Base-by-base conservation (phyloP, 1,140 invertebrate genomes). In the Bilobella aurantiaca region DNA sequence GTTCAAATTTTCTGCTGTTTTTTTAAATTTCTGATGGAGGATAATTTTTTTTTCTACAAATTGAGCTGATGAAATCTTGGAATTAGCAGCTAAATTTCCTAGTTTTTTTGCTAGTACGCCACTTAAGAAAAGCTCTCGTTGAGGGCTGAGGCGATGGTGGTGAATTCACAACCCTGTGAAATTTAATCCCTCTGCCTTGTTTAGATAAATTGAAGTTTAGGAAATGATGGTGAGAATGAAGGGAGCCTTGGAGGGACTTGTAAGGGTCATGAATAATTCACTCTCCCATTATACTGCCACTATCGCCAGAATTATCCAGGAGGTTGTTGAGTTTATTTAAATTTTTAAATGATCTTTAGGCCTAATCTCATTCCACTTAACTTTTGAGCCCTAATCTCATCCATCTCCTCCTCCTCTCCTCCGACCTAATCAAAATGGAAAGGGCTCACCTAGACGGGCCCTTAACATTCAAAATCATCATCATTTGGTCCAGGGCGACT, bases 201-300 rank as follows among this genome's bases (percentile, higher is more conserved):
- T 53, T 18, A 53, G 49, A 53, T 53, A 53, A 53, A 53, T 53
- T 53, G 49, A 53, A 53, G 49, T 53, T 53, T 53, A 53, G 49
- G 21, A 14, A 5, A 23, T 53, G 23, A 23, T 16, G 49, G 12
- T 23, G 12, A 12, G 12, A 53, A 23, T 16, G 23, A 18, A 23
- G 25, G 23, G 23, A 53, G 12, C 8, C 12, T 12, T 5, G n/a
- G 37, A 42, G 37, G 37, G 37, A 42, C n/a, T 53, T 5, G 14
- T 5, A 53, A 23, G 49, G 49, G 8, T 53, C 49, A 53, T 53
- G 49, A 53, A 53, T 53, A 53, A 53, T 53, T 53, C 49, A 53
- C 12, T 53, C 49, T 5, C 21, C 23, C 8, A 53, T 5, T 42
- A 18, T 42, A 42, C 18, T 42, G 18, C 34, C 8, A 42, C n/a